Evolutionary conservation across 2,888 invertebrate species (phyloP), one percentile per base, ranked within the genome.

Genomic region (Leptinotarsa haldemani): DNA sequence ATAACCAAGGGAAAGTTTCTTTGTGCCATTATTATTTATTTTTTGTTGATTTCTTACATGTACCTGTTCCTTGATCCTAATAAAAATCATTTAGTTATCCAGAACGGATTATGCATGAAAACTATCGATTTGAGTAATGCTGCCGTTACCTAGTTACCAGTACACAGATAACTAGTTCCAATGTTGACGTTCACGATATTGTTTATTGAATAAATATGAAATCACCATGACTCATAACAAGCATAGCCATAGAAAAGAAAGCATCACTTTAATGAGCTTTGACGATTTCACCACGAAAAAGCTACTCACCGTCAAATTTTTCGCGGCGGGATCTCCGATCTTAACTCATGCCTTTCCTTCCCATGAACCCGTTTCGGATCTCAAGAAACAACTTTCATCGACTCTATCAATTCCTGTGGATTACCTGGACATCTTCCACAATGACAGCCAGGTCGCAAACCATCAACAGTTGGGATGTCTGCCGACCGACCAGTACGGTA

Each of bases 311-410:
- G 82, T 86, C 15, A 86, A 86, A 77, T 86, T 86, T 70, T 79
- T 80, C 15, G 84, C 84, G 5, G 69, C 80, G 7, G 85, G 85
- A 76, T 75, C 81, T 15, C 82, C 80, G 46, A 82, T 86, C 12
- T 91, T 90, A 78, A 91, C 90, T 15, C 88, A 90, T 58, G 89
- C 90, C 0, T 91, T 90, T 78, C 88, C 89, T 70, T 88, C 88
- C 1, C 87, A 88, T 25, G 89, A 65, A 47, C 73, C 53, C 46
- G 52, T 73, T 52, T 61, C 47, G 47, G 22, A 70, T 81, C 88
- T 93, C 58, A 92, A 92, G 83, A 89, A 89, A 79, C 91, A 91
- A 80, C 87, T 93, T 58, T 89, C 88, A 1, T 89, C 89, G 1
- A 88, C 92, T 58, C 92, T 93, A 82, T 88, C 89, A 83, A 87